Conservation (phyloP, 2,888 invertebrate species). For the Lasioglossum zephyrum region DNA sequence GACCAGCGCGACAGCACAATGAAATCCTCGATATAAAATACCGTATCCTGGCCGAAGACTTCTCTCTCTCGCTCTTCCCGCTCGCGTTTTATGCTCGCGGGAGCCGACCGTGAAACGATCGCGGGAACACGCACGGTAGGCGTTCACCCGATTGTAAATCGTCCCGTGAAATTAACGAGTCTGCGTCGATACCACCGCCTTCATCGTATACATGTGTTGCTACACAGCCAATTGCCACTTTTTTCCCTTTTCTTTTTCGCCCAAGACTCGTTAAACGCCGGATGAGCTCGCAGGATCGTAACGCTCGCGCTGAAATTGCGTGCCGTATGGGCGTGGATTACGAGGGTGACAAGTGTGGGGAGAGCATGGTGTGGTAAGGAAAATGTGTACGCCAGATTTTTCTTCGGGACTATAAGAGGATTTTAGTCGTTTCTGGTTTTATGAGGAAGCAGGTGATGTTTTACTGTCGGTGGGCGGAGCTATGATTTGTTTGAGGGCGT, state of each 20-base stretch:
- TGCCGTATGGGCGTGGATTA: slow-evolving; percentile 12
- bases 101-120: slow-evolving; percentile 36
- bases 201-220: background rate
- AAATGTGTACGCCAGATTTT: background rate
- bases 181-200: slow-evolving; percentile 6
- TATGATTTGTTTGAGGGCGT: background rate
- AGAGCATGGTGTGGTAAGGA: background rate
- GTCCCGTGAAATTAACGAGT: slow-evolving; percentile 54
- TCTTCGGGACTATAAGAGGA: background rate
- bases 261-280: background rate
- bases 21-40: slow-evolving; percentile 49
- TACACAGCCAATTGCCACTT: background rate
- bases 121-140: slow-evolving; percentile 37
- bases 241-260: background rate
- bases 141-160: slow-evolving; percentile 52
- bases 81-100: slow-evolving; percentile 41
- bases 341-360: slow-evolving; percentile 6
- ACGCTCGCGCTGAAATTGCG: background rate
- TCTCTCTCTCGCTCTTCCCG: background rate
- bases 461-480: too few species aligned
- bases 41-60: slow-evolving; percentile 22
- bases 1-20: slow-evolving; percentile 40
- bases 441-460: background rate
- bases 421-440: background rate
- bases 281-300: background rate